Percentiles rank a stretch among this genome's conserved stretches.
Evolutionary conservation across 2,888 invertebrate species (phyloP).

Genomic region (Mellilla xanthometata): DNA sequence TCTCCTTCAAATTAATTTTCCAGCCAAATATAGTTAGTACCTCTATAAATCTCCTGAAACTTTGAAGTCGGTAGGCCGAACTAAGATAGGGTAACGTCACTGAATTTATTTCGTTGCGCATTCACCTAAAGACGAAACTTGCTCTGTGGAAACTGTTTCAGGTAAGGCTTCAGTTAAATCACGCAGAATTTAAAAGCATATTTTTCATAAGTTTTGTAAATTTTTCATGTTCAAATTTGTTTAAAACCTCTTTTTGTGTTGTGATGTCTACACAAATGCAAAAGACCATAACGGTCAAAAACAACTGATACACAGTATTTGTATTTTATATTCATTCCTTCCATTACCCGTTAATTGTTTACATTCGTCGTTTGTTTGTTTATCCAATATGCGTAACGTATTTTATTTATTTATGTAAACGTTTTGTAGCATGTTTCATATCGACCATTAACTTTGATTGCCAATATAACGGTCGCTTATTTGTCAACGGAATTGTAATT

Average conservation of each 20-base stretch:
- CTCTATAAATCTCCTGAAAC: constrained; percentile 43
- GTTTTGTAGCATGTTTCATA: constrained; percentile 2
- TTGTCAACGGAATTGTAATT: constrained; percentile 9
- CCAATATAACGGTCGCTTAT: constrained; percentile 15
- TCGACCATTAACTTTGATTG: constrained; percentile 13
- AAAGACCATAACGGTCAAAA: no score
- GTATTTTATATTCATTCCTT: not conserved
- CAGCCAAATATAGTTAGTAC: constrained; percentile 46
- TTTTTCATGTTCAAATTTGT: no score
- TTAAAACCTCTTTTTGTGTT: no score
- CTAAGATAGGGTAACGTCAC: constrained; percentile 35
- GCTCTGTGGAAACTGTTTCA: constrained; percentile 36
- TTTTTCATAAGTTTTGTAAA: not conserved
- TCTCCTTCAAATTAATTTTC: constrained; percentile 42
- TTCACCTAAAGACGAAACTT: constrained; percentile 28
- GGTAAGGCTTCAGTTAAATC: constrained; percentile 23
- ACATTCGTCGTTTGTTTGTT: not conserved
- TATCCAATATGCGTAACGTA: not conserved
- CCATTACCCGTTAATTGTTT: constrained; percentile 2
- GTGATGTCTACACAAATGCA: no score
- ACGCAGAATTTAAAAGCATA: constrained; percentile 13
- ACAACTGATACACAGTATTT: not conserved
- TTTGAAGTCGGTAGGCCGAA: constrained; percentile 39
- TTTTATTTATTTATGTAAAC: constrained; percentile 7
- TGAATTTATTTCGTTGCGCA: constrained; percentile 35